Conservation (phyloP, 2,888 invertebrate genomes). For the Microchrysa polita region DNA sequence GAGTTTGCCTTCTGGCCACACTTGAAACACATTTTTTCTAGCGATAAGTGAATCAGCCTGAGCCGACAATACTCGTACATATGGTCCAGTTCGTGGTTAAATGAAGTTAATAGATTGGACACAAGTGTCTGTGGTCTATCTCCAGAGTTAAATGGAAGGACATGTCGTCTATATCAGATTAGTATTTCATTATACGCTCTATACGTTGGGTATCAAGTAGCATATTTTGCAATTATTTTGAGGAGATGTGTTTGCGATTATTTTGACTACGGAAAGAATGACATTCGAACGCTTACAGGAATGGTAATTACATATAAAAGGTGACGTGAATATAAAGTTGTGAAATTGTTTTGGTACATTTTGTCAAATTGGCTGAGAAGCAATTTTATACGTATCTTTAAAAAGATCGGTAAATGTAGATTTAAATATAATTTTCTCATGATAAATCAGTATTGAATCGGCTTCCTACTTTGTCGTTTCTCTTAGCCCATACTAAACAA, state of each 20-base stretch:
- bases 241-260: neutral
- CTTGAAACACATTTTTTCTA: conserved; percentile 31
- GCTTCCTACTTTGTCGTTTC: no score
- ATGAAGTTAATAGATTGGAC: neutral
- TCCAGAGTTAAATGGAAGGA: neutral
- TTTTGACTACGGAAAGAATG: no score
- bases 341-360: no score
- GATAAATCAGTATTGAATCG: no score
- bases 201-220: neutral
- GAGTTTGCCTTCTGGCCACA: conserved; percentile 25
- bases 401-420: no score
- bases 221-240: conserved; percentile 9
- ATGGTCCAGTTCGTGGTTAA: neutral
- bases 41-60: conserved; percentile 17
- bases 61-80: neutral
- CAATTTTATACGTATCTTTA: no score
- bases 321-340: no score
- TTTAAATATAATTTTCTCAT: no score
- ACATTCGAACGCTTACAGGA: no score
- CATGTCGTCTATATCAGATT: conserved; percentile 4
- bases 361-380: no score
- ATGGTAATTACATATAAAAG: no score
- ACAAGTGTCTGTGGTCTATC: conserved; percentile 2
- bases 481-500: no score
- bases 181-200: neutral